phyloP scores from a whole-genome alignment of 2,113 vertebrate genomes.

The Phylloscopus trochilus region DNA sequence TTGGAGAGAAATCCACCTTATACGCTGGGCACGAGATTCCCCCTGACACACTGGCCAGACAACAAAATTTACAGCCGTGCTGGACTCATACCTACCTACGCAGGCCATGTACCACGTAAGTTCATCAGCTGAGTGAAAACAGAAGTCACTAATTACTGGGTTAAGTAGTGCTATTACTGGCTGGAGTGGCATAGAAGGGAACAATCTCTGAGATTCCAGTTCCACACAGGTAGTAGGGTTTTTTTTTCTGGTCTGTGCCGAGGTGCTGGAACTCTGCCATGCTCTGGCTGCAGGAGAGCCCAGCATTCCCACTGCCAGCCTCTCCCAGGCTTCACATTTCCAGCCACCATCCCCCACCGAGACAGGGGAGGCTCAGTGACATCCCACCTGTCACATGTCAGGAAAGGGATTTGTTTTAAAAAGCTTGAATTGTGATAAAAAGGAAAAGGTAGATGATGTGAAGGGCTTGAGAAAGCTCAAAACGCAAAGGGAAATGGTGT shows the following conservation, averaged over 20 bases:
- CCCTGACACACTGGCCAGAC: slow-evolving; percentile 59
- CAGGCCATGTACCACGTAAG: slow-evolving; percentile 71
- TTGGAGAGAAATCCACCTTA: slow-evolving; percentile 32
- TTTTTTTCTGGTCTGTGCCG: neutral
- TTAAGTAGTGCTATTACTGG: neutral
- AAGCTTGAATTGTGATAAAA: neutral
- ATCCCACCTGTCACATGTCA: neutral
- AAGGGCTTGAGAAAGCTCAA: neutral
- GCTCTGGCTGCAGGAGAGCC: neutral
- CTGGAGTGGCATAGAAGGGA: neutral
- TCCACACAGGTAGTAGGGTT: accelerated
- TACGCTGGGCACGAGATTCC: slow-evolving; percentile 39
- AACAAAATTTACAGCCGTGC: slow-evolving; percentile 54
- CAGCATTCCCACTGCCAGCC: neutral
- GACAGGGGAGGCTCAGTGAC: neutral
- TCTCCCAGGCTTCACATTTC: neutral
- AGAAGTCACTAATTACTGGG: neutral
- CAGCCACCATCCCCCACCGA: neutral
- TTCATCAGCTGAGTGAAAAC: neutral
- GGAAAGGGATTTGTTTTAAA: neutral
- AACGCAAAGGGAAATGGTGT: neutral
- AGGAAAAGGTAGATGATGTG: neutral
- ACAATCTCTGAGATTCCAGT: neutral
- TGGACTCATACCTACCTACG: slow-evolving; percentile 69
- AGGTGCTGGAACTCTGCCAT: neutral